Evolutionary conservation across 2,888 invertebrate genomes (phyloP).

Genomic region (Cetonia aurata): DNA sequence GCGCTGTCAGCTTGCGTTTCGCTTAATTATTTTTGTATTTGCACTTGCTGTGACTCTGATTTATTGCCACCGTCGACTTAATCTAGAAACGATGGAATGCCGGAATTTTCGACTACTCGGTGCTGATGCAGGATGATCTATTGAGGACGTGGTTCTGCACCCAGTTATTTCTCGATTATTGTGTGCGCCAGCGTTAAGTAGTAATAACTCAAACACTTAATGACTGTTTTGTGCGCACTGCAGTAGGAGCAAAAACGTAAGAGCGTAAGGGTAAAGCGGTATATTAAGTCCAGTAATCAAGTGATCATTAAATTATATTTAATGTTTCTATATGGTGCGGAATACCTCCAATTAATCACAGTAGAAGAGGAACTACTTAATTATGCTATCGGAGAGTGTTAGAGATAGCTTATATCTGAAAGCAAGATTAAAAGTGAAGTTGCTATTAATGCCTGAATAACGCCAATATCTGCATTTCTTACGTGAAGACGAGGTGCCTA

Average conservation of each 20-base stretch:
- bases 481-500: too few relatives aligned
- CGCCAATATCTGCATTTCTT: too few relatives aligned
- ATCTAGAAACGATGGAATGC: constrained; percentile 51
- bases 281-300: constrained; percentile 30
- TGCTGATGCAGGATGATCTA: constrained; percentile 35
- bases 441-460: too few relatives aligned
- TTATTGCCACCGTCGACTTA: constrained; percentile 56
- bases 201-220: constrained; percentile 34
- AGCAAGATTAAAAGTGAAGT: too few relatives aligned
- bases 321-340: constrained; percentile 19
- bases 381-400: not conserved
- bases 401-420: too few relatives aligned
- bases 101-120: constrained; percentile 34
- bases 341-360: constrained; percentile 18
- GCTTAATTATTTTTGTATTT: constrained; percentile 66
- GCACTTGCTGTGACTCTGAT: constrained; percentile 55
- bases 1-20: constrained; percentile 60
- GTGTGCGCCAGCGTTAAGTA: constrained; percentile 18
- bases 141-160: constrained; percentile 30
- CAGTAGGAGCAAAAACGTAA: constrained; percentile 13
- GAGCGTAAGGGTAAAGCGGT: constrained; percentile 2
- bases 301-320: constrained; percentile 25
- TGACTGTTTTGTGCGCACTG: constrained; percentile 1
- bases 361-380: not conserved
- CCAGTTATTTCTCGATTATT: constrained; percentile 38